Evolutionary conservation across 2,888 invertebrate genomes (phyloP).

Genomic region (Clostera curtula): DNA sequence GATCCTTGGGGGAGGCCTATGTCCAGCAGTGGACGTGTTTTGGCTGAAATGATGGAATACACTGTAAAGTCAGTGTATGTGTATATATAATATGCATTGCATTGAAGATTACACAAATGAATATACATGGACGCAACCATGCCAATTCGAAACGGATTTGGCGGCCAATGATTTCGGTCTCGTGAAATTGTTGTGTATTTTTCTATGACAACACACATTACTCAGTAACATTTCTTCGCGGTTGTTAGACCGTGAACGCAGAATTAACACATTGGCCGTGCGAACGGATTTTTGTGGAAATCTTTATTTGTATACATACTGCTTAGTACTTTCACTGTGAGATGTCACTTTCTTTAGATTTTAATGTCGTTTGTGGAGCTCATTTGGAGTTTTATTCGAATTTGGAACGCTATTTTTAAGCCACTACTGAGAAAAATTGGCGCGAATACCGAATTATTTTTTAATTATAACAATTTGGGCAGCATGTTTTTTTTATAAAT

Average conservation of each 20-base stretch:
- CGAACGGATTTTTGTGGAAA: conserved; percentile 47
- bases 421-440: too few relatives aligned
- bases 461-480: conserved; percentile 3
- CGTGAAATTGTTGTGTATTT: conserved; percentile 14
- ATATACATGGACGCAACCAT: too few relatives aligned
- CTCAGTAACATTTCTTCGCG: conserved; percentile 41
- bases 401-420: conserved; percentile 31
- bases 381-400: conserved; percentile 29
- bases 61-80: too few relatives aligned
- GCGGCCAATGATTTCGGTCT: conserved; percentile 5
- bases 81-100: too few relatives aligned
- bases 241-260: conserved; percentile 35
- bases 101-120: too few relatives aligned
- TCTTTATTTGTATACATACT: conserved; percentile 29
- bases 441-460: too few relatives aligned
- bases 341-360: conserved; percentile 44
- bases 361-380: conserved; percentile 27
- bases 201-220: conserved; percentile 40
- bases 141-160: neutral
- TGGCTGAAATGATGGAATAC: too few relatives aligned
- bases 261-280: conserved; percentile 55
- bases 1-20: too few relatives aligned
- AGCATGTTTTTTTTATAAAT: neutral
- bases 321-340: conserved; percentile 49
- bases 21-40: too few relatives aligned